These are phyloP conservation scores for Salvator merianae DNA, from an alignment of 2,113 vertebrate genomes.

Conservation along the genomic window DNA sequence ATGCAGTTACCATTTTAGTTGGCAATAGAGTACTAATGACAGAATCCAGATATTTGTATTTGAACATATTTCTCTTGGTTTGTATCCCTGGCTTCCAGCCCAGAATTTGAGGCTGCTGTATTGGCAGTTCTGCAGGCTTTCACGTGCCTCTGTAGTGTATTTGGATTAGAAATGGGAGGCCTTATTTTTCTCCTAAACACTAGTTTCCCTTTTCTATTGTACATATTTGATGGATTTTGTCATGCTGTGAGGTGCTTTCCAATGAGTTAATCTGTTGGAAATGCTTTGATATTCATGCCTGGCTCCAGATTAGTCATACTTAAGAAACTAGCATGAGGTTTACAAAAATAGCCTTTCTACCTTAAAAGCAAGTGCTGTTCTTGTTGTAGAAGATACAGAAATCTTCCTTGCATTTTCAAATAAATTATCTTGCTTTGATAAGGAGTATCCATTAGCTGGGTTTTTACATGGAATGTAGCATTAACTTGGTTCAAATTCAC, in stretches of 20 bases:
- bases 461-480: background rate
- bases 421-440: background rate
- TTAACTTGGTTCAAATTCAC: constrained; percentile 17
- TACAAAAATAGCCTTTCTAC: constrained; percentile 33
- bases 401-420: background rate
- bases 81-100: constrained; percentile 23
- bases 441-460: background rate
- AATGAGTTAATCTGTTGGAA: constrained; percentile 26
- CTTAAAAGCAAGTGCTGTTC: background rate
- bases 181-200: constrained; percentile 11
- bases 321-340: constrained; percentile 17
- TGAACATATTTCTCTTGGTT: constrained; percentile 31
- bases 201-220: constrained; percentile 16
- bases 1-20: constrained; percentile 12
- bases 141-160: constrained; percentile 3
- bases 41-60: constrained; percentile 27
- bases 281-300: constrained; percentile 16
- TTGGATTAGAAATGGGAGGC: constrained; percentile 35
- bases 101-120: constrained; percentile 20
- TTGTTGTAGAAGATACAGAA: background rate
- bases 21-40: constrained; percentile 8
- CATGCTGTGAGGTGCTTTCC: constrained; percentile 35
- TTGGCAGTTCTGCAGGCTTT: constrained; percentile 19
- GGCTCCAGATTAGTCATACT: constrained; percentile 24
- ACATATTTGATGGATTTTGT: constrained; percentile 31